A percentile compares a stretch with the other conserved stretches of the same genome.
These are phyloP conservation scores for Chaetorhynchus papuensis DNA, from an alignment of 2,113 vertebrate genomes.

Conservation along the genomic window DNA sequence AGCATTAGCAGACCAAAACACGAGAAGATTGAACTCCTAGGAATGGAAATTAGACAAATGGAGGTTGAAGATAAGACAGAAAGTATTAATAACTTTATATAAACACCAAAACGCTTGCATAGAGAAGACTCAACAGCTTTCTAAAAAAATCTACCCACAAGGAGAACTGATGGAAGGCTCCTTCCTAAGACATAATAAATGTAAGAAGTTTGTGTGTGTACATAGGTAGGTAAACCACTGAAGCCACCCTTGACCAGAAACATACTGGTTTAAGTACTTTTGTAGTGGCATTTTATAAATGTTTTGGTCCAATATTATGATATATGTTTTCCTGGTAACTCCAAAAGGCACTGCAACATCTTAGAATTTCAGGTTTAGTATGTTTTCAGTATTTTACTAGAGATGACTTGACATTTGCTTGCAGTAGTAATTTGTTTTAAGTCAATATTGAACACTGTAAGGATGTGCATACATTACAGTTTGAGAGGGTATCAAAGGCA, in stretches of 20 bases:
- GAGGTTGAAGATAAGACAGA: neutral
- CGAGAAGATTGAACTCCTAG: neutral
- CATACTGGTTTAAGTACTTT: neutral
- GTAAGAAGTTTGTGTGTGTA: neutral
- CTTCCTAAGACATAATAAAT: neutral
- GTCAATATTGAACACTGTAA: constrained; percentile 32
- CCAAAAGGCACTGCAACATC: neutral
- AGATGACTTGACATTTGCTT: constrained; percentile 27
- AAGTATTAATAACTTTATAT: neutral
- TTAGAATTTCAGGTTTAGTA: neutral
- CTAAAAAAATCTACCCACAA: neutral
- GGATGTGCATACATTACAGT: neutral
- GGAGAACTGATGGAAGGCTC: neutral
- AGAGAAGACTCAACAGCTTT: neutral
- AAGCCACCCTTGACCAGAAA: neutral
- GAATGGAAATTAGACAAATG: neutral
- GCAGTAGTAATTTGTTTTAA: constrained; percentile 20
- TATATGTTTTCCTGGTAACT: neutral
- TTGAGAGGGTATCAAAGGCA: constrained; percentile 9
- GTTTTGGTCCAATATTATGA: neutral
- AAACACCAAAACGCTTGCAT: neutral
- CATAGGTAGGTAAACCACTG: neutral
- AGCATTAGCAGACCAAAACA: neutral
- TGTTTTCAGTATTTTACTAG: neutral
- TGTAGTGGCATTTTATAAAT: neutral